Conservation (phyloP, 1,140 invertebrate species). For the Drosophila nigrodunni region DNA sequence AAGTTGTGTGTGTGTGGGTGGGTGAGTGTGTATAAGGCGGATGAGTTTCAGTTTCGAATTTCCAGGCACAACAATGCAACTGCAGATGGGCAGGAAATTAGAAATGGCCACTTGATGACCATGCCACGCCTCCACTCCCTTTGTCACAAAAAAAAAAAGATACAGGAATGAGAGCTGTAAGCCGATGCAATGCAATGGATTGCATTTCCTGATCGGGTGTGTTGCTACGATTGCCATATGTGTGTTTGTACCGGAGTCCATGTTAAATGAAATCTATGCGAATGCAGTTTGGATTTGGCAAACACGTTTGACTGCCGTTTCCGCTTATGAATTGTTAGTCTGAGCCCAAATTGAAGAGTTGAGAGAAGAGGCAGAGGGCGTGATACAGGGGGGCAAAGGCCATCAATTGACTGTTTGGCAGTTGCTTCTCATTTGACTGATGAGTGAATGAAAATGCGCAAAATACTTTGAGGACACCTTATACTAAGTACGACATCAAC, state of each 20-base stretch:
- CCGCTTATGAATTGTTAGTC: slow-evolving; percentile 70
- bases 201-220: slow-evolving; percentile 23
- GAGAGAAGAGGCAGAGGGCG: not conserved
- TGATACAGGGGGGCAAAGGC: too few relatives aligned
- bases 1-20: slow-evolving; percentile 45
- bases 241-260: slow-evolving; percentile 14
- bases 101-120: slow-evolving; percentile 69
- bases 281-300: slow-evolving; percentile 52
- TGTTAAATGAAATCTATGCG: slow-evolving; percentile 62
- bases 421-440: slow-evolving; percentile 29
- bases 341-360: too few relatives aligned
- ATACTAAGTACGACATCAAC: slow-evolving; percentile 6
- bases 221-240: slow-evolving; percentile 1
- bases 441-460: slow-evolving; percentile 21
- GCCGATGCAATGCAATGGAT: slow-evolving; percentile 40
- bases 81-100: slow-evolving; percentile 69
- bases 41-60: slow-evolving; percentile 56
- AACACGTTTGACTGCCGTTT: slow-evolving; percentile 71
- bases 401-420: slow-evolving; percentile 23
- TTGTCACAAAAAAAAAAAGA: slow-evolving; percentile 17
- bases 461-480: slow-evolving; percentile 2
- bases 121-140: not conserved
- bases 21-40: slow-evolving; percentile 3
- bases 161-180: slow-evolving; percentile 43
- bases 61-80: slow-evolving; percentile 40